Evolutionary conservation across 2,113 vertebrate genomes (phyloP).

Genomic region (Pungitius pungitius): DNA sequence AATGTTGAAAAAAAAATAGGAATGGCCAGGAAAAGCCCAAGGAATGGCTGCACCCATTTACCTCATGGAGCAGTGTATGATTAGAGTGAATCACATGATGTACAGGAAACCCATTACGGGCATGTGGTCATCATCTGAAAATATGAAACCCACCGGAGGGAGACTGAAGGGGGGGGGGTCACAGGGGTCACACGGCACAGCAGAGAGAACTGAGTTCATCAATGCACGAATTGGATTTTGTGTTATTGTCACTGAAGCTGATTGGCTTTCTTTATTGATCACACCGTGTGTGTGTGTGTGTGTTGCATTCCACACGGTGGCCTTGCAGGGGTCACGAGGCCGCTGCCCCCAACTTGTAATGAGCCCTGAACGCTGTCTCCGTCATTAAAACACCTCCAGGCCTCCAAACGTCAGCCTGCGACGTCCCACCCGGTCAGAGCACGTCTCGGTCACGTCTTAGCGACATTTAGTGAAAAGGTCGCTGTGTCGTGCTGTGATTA

Average conservation of each 20-base stretch:
- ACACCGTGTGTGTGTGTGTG: slow-evolving; percentile 23
- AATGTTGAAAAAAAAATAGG: slow-evolving; percentile 53
- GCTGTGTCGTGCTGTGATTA: slow-evolving; percentile 48
- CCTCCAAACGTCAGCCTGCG: slow-evolving; percentile 25
- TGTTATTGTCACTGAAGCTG: slow-evolving; percentile 21
- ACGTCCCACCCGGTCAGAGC: slow-evolving; percentile 7
- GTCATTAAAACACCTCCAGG: slow-evolving; percentile 53
- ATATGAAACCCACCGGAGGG: slow-evolving; percentile 36
- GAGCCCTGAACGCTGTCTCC: slow-evolving; percentile 25
- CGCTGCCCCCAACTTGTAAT: slow-evolving; percentile 31
- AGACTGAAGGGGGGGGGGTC: slow-evolving; percentile 10
- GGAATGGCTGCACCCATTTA: slow-evolving; percentile 9
- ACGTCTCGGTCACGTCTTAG: not conserved
- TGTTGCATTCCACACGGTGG: slow-evolving; percentile 56
- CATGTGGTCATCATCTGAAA: slow-evolving; percentile 54
- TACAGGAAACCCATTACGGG: slow-evolving; percentile 30
- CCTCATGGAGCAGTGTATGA: slow-evolving; percentile 7
- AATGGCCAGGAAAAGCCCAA: not conserved
- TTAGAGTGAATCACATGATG: slow-evolving; percentile 21
- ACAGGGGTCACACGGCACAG: not conserved
- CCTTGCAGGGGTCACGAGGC: slow-evolving; percentile 46
- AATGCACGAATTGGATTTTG: slow-evolving; percentile 22
- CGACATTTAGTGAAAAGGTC: slow-evolving; percentile 16
- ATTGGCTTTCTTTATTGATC: slow-evolving; percentile 45
- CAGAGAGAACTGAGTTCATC: not conserved